A percentile compares a stretch with the other conserved stretches of the same genome.
Conservation (phyloP, 2,888 invertebrate species). For the Protophormia terraenovae region DNA sequence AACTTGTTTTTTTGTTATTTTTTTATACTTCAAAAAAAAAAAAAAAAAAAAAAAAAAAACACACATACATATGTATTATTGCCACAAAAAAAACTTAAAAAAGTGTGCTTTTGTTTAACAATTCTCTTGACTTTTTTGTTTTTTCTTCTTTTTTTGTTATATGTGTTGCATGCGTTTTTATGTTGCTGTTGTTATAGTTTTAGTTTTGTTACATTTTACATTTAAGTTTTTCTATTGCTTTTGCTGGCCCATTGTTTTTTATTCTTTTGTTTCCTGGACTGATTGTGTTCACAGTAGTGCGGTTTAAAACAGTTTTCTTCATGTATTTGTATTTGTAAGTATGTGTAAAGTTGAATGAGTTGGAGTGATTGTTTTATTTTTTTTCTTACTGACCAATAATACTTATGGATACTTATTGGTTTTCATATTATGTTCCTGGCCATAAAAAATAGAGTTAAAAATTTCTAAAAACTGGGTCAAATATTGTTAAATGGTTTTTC, state of each 20-base stretch:
- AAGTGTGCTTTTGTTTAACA: conserved; percentile 26
- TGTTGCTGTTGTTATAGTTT: not conserved
- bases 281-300: conserved; percentile 58
- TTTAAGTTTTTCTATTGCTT: conserved; percentile 33
- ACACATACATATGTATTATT: not conserved
- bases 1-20: not conserved
- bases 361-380: not conserved
- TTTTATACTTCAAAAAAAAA: no score
- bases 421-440: conserved; percentile 56
- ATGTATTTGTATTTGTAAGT: not conserved
- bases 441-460: conserved; percentile 49
- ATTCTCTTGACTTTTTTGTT: conserved; percentile 28
- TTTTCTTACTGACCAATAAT: conserved; percentile 65
- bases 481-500: conserved; percentile 65
- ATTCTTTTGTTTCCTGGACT: not conserved
- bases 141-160: not conserved
- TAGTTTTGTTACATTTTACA: conserved; percentile 49
- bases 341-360: conserved; percentile 9
- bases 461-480: conserved; percentile 58
- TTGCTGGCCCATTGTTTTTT: conserved; percentile 21
- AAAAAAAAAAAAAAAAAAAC: no score
- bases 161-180: conserved; percentile 41
- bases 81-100: not conserved
- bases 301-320: conserved; percentile 62
- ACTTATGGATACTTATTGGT: conserved; percentile 69